These are phyloP conservation scores for Hystrix brachyura DNA, from an alignment of 2,113 vertebrate genomes.

Conservation along the genomic window DNA sequence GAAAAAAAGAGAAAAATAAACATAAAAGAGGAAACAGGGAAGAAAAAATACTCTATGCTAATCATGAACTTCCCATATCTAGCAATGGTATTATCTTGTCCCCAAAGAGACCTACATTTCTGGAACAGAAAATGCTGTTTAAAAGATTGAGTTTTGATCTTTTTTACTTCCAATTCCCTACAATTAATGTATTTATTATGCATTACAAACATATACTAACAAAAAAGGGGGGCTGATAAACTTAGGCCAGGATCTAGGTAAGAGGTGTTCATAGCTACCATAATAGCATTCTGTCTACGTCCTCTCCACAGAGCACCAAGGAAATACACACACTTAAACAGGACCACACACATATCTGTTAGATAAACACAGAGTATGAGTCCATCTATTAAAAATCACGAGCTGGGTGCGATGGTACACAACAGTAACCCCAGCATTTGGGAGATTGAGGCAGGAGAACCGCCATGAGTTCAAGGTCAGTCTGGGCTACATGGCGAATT, in stretches of 20 bases:
- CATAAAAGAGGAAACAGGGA: too few species aligned
- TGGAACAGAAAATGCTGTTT: background rate
- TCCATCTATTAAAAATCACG: background rate
- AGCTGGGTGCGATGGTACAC: background rate
- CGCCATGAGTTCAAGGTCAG: too few species aligned
- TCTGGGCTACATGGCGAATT: too few species aligned
- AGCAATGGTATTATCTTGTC: background rate
- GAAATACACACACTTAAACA: background rate
- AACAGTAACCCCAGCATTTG: too few species aligned
- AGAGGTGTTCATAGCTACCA: background rate
- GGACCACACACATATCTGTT: background rate
- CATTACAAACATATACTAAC: background rate
- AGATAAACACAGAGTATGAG: background rate
- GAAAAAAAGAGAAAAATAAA: background rate
- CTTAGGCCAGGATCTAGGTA: background rate
- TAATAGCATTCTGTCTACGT: background rate
- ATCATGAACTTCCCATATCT: background rate
- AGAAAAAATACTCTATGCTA: background rate
- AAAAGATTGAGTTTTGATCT: background rate
- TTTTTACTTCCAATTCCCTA: background rate
- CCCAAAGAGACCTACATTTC: background rate
- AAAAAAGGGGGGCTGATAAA: background rate
- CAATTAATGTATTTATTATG: background rate
- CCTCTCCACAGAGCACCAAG: background rate
- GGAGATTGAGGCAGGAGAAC: too few species aligned